phyloP scores from a whole-genome alignment of 2,797 vertebrate genomes.

The Meda fulgida region DNA sequence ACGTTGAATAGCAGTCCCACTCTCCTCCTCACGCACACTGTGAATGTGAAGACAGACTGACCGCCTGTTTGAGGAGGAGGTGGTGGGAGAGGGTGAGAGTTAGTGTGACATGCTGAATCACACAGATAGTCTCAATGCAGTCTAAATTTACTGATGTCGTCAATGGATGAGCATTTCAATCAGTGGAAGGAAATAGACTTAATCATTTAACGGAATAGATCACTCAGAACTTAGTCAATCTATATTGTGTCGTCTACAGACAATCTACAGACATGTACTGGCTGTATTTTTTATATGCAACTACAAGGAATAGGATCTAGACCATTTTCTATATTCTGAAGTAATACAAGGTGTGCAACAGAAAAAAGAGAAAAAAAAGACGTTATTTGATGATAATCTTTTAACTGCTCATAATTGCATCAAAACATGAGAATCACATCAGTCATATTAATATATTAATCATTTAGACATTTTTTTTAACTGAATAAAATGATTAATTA shows the following conservation, averaged over 20 bases:
- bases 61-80: slow-evolving; percentile 21
- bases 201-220: slow-evolving; percentile 53
- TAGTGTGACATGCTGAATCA: slow-evolving; percentile 29
- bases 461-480: background rate
- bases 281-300: background rate
- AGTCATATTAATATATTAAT: background rate
- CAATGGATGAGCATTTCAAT: slow-evolving; percentile 39
- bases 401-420: background rate
- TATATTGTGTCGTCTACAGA: background rate
- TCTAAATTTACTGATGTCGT: slow-evolving; percentile 44
- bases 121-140: slow-evolving; percentile 23
- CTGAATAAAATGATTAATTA: background rate
- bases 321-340: background rate
- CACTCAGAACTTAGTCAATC: slow-evolving; percentile 7
- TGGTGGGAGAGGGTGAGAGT: slow-evolving; percentile 20
- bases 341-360: background rate
- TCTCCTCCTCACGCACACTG: slow-evolving; percentile 3
- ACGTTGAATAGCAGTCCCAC: slow-evolving; percentile 1
- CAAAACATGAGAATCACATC: background rate
- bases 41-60: slow-evolving; percentile 21
- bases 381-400: background rate
- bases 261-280: background rate
- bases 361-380: background rate
- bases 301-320: background rate
- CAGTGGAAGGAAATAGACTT: slow-evolving; percentile 48